Evolutionary conservation across 2,797 vertebrate genomes (phyloP), one percentile per base, ranked within the genome.

Genomic region (Heteromormyrus szaboi): DNA sequence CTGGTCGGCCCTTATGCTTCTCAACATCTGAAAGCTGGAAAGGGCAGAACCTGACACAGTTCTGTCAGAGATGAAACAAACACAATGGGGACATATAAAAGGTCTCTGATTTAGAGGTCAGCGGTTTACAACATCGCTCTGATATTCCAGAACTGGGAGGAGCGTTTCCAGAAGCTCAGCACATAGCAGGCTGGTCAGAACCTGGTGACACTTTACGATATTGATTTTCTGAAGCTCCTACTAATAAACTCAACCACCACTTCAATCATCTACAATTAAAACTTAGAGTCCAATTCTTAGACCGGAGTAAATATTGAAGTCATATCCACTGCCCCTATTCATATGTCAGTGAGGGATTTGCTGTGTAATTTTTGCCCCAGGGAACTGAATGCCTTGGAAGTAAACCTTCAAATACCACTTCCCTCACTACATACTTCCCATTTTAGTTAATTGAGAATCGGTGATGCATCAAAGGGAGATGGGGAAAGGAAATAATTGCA

Each of bases 211-310:
- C 14, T 76, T 41, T 76, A 76, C 14, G 14, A 41, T 41, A 33
- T 33, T 37, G 68, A 17, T 76, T 37, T 41, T 76, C 29, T 76
- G 68, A 33, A 72, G 65, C 29, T 37, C 65, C 65, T 72, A 33
- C 65, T 72, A 72, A 72, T 37, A 72, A 72, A 76, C 68, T 62
- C 68, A 76, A 41, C 68, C 68, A 37, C 65, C 65, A 76, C 68
- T 76, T 37, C 68, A 76, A 76, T 76, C 29, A 76, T 76, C 68
- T 76, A 76, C 68, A 76, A 76, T 76, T 76, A 76, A 76, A 76
- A 76, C 68, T 37, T 41, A 76, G 33, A 76, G 65, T 37, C 12
- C 33, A 72, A 72, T 4, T 72, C 65, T 72, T 72, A 72, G 65
- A 68, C 65, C 25, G 1, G 72, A 79, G 76, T 46, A 46, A 46